Percentiles rank a stretch among this genome's conserved stretches.
Conservation (phyloP, 2,797 vertebrate species). For the Liasis olivaceus region DNA sequence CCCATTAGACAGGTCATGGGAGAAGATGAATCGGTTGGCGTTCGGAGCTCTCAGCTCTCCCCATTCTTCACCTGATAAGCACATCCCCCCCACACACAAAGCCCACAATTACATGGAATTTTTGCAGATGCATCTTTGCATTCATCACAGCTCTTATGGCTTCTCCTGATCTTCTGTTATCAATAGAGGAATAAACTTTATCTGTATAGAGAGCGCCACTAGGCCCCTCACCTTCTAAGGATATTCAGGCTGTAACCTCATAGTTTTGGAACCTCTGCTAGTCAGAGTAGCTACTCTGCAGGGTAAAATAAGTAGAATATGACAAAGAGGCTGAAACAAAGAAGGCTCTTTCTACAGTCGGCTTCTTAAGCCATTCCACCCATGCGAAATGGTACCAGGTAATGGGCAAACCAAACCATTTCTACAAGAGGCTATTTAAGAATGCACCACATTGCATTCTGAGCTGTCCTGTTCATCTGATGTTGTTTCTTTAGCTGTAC, state of each 20-base stretch:
- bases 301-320: background rate
- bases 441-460: background rate
- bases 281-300: background rate
- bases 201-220: background rate
- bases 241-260: background rate
- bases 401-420: background rate
- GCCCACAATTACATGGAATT: background rate
- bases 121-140: background rate
- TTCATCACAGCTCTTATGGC: background rate
- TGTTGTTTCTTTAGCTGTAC: background rate
- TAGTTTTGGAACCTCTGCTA: background rate
- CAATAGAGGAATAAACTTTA: background rate
- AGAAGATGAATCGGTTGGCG: conserved; percentile 98
- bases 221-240: background rate
- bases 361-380: background rate
- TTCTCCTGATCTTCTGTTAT: background rate
- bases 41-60: conserved; percentile 84
- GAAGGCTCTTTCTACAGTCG: background rate
- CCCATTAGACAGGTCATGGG: conserved; percentile 93
- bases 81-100: conserved; percentile 30
- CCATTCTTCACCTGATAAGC: conserved; percentile 87
- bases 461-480: background rate
- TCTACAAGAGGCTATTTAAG: background rate
- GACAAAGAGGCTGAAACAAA: background rate
- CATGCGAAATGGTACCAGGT: background rate